Evolutionary conservation across 2,888 invertebrate species (phyloP).

Genomic region (Eremobia ochroleuca): DNA sequence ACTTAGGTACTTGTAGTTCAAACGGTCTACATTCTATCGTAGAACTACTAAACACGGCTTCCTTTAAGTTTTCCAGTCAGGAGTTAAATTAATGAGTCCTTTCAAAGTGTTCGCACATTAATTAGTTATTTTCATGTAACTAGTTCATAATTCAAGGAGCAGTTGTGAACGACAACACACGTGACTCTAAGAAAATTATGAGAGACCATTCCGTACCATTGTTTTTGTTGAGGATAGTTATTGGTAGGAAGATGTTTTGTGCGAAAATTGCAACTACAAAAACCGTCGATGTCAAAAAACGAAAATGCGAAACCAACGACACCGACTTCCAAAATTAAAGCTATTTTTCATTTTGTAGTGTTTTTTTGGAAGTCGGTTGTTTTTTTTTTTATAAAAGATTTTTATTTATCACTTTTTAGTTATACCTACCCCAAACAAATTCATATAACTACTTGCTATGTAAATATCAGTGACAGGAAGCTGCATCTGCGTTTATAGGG

Average conservation of each 20-base stretch:
- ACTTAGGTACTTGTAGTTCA: background rate
- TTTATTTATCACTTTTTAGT: too few species aligned
- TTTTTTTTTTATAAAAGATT: too few species aligned
- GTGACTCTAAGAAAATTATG: constrained; percentile 78
- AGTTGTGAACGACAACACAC: constrained; percentile 85
- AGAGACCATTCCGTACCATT: constrained; percentile 67
- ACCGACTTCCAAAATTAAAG: too few species aligned
- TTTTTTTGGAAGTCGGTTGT: too few species aligned
- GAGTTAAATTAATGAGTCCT: constrained; percentile 51
- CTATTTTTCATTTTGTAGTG: too few species aligned
- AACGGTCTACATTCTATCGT: background rate
- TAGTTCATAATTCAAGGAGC: constrained; percentile 82
- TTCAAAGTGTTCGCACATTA: constrained; percentile 63
- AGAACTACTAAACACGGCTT: background rate
- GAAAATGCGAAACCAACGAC: too few species aligned
- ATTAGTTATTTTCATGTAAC: constrained; percentile 79
- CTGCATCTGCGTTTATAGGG: too few species aligned
- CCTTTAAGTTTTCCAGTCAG: constrained; percentile 43
- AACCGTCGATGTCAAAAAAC: too few species aligned
- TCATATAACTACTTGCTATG: too few species aligned
- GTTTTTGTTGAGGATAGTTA: constrained; percentile 21
- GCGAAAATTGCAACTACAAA: background rate
- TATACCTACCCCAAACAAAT: too few species aligned
- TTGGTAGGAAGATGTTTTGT: background rate
- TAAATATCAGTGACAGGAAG: too few species aligned